Conservation (phyloP, 2,888 invertebrate genomes). For the Pandemis cinnamomeana region DNA sequence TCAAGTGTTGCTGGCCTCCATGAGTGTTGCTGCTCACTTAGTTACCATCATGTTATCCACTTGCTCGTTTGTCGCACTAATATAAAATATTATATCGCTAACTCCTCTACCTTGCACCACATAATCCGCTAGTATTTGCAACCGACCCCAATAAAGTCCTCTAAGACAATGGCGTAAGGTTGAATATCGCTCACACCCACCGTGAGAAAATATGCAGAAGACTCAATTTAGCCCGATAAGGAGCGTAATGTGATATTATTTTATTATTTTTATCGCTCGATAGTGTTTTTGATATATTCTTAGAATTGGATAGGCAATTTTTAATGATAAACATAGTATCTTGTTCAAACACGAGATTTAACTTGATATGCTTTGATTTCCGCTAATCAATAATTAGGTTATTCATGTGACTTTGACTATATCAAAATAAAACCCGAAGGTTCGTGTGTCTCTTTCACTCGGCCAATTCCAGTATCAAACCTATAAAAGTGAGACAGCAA, state of each 20-base stretch:
- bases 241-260: constrained; percentile 29
- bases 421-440: no score
- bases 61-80: no score
- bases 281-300: constrained; percentile 36
- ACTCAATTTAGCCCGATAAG: constrained; percentile 36
- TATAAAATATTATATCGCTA: neutral
- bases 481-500: no score
- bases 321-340: constrained; percentile 27
- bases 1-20: no score
- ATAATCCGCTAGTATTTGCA: constrained; percentile 22
- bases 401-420: no score
- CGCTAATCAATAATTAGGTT: neutral
- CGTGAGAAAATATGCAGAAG: constrained; percentile 42
- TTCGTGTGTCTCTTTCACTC: no score
- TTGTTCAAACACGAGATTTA: neutral
- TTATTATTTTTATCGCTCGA: constrained; percentile 18
- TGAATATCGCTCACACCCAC: constrained; percentile 4
- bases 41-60: no score
- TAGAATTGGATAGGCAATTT: constrained; percentile 24
- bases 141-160: neutral
- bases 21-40: no score
- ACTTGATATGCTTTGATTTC: constrained; percentile 15
- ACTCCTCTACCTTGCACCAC: constrained; percentile 6
- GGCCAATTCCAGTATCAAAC: no score
- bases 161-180: constrained; percentile 1